A percentile compares a stretch with the other conserved stretches of the same genome.
Evolutionary conservation across 30 jellyfish, hydroid and myxozoan species (phyloP).

Genomic region (Chrysaora quinquecirrha): DNA sequence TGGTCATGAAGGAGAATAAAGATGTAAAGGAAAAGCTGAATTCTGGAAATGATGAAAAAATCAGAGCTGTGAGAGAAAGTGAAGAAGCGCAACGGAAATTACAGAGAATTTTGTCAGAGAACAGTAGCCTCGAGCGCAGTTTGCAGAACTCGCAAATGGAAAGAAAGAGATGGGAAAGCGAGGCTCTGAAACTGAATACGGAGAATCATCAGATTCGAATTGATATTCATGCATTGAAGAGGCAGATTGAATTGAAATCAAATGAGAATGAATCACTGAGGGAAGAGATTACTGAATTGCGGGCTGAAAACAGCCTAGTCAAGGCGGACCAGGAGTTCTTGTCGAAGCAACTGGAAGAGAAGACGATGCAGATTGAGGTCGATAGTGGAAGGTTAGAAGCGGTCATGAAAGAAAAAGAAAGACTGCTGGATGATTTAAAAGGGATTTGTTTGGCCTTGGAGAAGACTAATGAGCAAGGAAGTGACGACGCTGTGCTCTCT

Average conservation of each 20-base stretch:
- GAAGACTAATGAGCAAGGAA: constrained; percentile 16
- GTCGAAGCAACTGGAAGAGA: constrained; percentile 34
- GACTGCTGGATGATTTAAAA: constrained; percentile 15
- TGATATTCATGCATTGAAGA: constrained; percentile 33
- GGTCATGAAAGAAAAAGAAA: constrained; percentile 10
- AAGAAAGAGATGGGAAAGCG: constrained; percentile 23
- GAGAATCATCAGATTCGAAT: constrained; percentile 44
- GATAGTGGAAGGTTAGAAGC: constrained; percentile 16
- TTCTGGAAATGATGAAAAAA: constrained; percentile 48
- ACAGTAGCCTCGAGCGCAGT: constrained; percentile 24
- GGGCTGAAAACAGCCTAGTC: constrained; percentile 24
- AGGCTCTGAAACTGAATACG: constrained; percentile 31
- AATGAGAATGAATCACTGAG: constrained; percentile 60
- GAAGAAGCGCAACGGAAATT: constrained; percentile 31
- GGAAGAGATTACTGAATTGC: constrained; percentile 46
- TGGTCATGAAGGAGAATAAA: constrained; percentile 73
- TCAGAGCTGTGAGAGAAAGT: constrained; percentile 32
- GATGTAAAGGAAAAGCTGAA: constrained; percentile 67
- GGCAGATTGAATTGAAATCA: constrained; percentile 45
- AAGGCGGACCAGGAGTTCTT: constrained; percentile 39
- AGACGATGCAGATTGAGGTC: constrained; percentile 1
- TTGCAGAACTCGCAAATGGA: constrained; percentile 30
- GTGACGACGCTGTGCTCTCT: constrained; percentile 3
- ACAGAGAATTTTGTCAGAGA: constrained; percentile 27
- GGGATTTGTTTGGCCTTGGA: constrained; percentile 31